Evolutionary conservation across 2,797 vertebrate genomes (phyloP).

Genomic region (Silurus aristotelis): DNA sequence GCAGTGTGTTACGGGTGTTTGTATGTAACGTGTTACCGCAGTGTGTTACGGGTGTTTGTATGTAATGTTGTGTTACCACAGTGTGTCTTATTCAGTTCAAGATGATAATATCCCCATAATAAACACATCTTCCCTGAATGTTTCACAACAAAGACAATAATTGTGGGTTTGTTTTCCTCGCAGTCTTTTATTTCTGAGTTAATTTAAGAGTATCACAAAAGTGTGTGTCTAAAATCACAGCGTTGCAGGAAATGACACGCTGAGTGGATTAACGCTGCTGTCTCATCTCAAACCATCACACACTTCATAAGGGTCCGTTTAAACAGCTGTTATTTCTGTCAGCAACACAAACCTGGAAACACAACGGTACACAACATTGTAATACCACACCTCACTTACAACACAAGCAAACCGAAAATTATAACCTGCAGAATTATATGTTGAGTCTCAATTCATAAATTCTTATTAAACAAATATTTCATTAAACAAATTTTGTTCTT

Average conservation of each 20-base stretch:
- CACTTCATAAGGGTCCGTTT: neutral
- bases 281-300: neutral
- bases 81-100: too few species aligned
- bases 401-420: too few species aligned
- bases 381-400: neutral
- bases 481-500: too few species aligned
- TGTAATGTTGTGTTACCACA: too few species aligned
- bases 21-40: neutral
- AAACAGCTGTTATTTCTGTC: neutral
- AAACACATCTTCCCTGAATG: neutral
- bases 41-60: neutral
- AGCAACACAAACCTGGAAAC: neutral
- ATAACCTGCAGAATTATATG: too few species aligned
- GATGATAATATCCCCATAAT: too few species aligned
- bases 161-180: neutral
- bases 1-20: neutral
- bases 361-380: neutral
- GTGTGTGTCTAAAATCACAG: slow-evolving; percentile 10
- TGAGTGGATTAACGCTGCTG: neutral
- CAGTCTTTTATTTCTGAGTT: neutral
- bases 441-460: too few species aligned
- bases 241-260: neutral
- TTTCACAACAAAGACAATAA: neutral
- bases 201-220: neutral
- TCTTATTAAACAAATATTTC: too few species aligned